Evolutionary conservation across 2,797 vertebrate genomes (phyloP), one percentile per base, ranked within the genome.

Genomic region (Cossypha dichroa): DNA sequence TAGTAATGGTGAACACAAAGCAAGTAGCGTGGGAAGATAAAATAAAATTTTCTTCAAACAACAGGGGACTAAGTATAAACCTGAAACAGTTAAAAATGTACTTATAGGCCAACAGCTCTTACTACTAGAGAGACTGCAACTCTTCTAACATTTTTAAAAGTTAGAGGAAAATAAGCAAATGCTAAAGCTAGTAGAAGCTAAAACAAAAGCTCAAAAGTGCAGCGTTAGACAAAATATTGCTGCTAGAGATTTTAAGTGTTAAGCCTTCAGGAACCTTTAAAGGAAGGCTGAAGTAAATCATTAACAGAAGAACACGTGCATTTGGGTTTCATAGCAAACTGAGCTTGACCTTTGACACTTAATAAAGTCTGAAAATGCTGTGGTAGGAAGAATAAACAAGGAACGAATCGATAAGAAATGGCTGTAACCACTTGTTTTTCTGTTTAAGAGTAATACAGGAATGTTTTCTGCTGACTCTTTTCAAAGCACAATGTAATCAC

Each of bases 291-390:
- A 79, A 94, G 93, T 96, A 88, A 97, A 96, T 97, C 74, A 97
- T 95, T 97, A 97, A 97, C 95, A 91, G 86, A 79, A 82, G 97
- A 95, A 96, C 74, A 92, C 95, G 49, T 88, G 95, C 96, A 90
- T 76, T 95, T 75, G 48, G 75, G 86, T 90, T 96, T 81, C 74
- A 88, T 36, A 92, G 92, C 96, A 94, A 97, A 96, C 94, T 90
- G 73, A 97, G 95, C 51, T 92, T 97, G 91, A 97, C 96, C 97
- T 97, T 96, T 97, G 96, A 92, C 85, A 97, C 95, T 92, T 97
- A 88, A 93, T 97, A 96, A 95, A 95, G 94, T 90, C 81, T 92
- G 70, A 95, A 97, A 98, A 79, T 79, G 79, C 90, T 97, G 94
- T 80, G 90, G 76, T 80, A 96, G 92, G 82, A 97, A 96, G 95